Conservation (phyloP, 2,797 vertebrate genomes). For the Bovichtus variegatus region DNA sequence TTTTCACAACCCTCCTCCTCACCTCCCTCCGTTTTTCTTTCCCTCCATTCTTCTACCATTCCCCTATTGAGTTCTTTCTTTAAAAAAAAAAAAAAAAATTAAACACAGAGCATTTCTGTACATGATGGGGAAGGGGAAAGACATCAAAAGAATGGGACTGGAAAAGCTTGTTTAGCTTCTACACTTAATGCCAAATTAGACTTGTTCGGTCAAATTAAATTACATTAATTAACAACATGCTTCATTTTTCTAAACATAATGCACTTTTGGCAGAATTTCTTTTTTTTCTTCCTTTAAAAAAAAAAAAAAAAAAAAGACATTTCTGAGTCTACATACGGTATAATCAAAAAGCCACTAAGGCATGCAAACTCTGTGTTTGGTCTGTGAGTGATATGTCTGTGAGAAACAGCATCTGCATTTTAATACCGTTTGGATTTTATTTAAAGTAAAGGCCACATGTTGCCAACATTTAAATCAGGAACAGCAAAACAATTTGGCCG, state of each 20-base stretch:
- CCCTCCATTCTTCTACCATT: constrained; percentile 72
- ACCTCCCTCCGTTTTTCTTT: constrained; percentile 75
- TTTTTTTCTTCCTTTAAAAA: neutral
- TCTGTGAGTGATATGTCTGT: constrained; percentile 32
- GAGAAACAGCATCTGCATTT: constrained; percentile 44
- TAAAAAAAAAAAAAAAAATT: constrained; percentile 32
- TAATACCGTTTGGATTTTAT: constrained; percentile 53
- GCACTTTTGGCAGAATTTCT: neutral
- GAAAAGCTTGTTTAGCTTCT: constrained; percentile 2
- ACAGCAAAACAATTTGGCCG: constrained; percentile 39
- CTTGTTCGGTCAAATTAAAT: neutral
- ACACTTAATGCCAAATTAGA: neutral
- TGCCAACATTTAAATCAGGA: constrained; percentile 57
- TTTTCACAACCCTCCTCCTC: constrained; percentile 84
- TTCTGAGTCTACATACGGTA: neutral
- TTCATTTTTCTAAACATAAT: neutral
- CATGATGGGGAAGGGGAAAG: constrained; percentile 31
- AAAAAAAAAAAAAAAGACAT: neutral
- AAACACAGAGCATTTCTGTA: constrained; percentile 52
- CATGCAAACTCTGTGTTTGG: constrained; percentile 19
- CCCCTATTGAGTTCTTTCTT: constrained; percentile 63
- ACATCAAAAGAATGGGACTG: constrained; percentile 32
- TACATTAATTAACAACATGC: neutral
- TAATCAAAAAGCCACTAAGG: constrained; percentile 4
- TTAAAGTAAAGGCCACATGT: constrained; percentile 49